Evolutionary conservation across 2,113 vertebrate species (phyloP), one percentile per base, ranked within the genome.

Genomic region (Stigmatopora argus): DNA sequence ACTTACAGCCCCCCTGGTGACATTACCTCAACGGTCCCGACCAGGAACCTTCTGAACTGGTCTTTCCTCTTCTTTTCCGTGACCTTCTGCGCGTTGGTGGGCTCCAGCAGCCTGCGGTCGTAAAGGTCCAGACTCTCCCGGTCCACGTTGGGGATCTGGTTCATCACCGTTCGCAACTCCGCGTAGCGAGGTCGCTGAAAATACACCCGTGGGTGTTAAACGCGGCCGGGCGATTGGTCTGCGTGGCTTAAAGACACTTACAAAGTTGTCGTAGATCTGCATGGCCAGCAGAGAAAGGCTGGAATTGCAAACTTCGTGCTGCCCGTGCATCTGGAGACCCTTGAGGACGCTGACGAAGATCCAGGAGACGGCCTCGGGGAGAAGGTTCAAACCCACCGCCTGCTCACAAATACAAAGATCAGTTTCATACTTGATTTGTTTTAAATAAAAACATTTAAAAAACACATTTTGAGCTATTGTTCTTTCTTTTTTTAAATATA

Each of bases 21-120:
- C 59, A 92, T 84, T 93, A 98, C 96, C 93, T 93, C 97, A 6
- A 99, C 92, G 59, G 92, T 92, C 79, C 97, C 97, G 47, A 94
- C 89, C 12, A 99, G 92, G 61, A 99, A 94, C 74, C 93, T 94
- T 86, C 91, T 98, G 82, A 99, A 99, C 72, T 95, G 92, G 75
- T 99, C 97, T 87, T 92, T 97, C 79, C 92, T 91, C 81, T 94
- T 94, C 80, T 97, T 99, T 35, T 98, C 96, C 63, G 91, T 88
- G 12, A 81, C 73, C 59, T 94, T 96, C 81, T 93, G 93, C 53
- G 88, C 77, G 4, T 41, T 41, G 0, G 83, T 86, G 19, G 93
- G 91, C 64, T 93, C 94, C 38, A 96, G 77, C 5, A 97, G 90
- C 75, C 92, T 92, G 70, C 91, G 90, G 77, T 99, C 96, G 74